Evolutionary conservation across 2,888 invertebrate genomes (phyloP), one percentile per base, ranked within the genome.

Genomic region (Rhaphigaster nebulosa): DNA sequence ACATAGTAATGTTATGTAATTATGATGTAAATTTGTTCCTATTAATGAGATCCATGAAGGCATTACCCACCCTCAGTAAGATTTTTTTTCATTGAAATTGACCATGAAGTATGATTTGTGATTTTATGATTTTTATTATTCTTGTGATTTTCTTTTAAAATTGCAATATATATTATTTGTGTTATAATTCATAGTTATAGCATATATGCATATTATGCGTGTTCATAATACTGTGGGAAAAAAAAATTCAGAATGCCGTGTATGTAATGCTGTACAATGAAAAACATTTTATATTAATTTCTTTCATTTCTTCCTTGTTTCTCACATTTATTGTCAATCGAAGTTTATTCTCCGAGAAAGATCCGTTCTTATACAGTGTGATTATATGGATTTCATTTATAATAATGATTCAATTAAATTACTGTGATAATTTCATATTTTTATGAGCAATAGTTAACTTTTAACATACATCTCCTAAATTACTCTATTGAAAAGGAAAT

Each of bases 251-350:
- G 90, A 84, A 90, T 84, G 87, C 90, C 90, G 87, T 90, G 52
- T 90, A 84, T 90, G 90, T 90, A 90, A 90, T 87, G 87, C 90
- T 90, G 60, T 90, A 90, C 90, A 90, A 90, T 90, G 87, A 90
- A 90, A 88, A 90, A 84, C 3, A 52, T 89, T 89, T 89, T 89
- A 89, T 89, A 56, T 65, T 89, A n/a, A 76, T 50, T 56, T 89
- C 29, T 89, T 89, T 89, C 60, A 76, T 70, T 89, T 45, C 52
- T 38, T 41, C 41, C 56, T 60, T 6, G 0, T 54, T 52, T 87
- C 20, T 84, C 45, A 87, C 29, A 50, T 29, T n/a, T 52, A 45
- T 29, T 50, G 38, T 45, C n/a, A 45, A 5, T n/a, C 6, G n/a
- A 20, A 41, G 45, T 84, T 84, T 23, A 34, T 45, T n/a, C 12